Conservation (phyloP, 2,888 invertebrate species). For the Lasioglossum vierecki region DNA sequence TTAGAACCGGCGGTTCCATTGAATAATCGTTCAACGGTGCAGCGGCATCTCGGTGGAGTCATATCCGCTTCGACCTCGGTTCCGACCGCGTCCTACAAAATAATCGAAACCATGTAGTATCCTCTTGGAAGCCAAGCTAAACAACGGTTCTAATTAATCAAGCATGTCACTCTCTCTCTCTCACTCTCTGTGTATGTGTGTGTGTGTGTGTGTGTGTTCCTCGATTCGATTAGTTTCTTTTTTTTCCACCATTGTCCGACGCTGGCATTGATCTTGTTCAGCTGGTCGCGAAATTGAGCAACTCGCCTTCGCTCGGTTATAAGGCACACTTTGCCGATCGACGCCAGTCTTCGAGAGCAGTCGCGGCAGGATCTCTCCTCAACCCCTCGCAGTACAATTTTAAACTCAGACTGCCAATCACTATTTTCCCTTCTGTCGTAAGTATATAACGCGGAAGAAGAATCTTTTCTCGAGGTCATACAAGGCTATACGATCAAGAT, state of each 20-base stretch:
- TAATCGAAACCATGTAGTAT: constrained; percentile 48
- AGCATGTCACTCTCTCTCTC: background rate
- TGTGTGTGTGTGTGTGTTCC: background rate
- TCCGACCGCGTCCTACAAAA: constrained; percentile 79
- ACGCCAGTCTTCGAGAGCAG: too few species aligned
- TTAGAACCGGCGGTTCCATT: constrained; percentile 42
- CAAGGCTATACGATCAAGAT: too few species aligned
- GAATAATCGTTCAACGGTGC: constrained; percentile 60
- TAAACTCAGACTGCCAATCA: too few species aligned
- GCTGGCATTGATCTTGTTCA: background rate
- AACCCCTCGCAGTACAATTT: too few species aligned
- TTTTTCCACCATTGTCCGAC: background rate
- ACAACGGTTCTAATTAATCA: background rate
- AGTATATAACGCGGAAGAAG: too few species aligned
- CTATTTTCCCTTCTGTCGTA: too few species aligned
- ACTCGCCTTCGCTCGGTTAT: background rate
- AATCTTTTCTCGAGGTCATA: too few species aligned
- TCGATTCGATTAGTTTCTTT: background rate
- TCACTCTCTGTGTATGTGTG: too few species aligned
- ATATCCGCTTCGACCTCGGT: constrained; percentile 78
- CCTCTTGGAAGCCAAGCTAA: background rate
- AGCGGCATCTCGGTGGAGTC: constrained; percentile 76
- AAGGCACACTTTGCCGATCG: background rate
- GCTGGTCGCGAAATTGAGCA: background rate
- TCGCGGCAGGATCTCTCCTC: too few species aligned